These are phyloP conservation scores for Drosophila gunungcola DNA, from an alignment of 1,140 invertebrate species.

Conservation along the genomic window DNA sequence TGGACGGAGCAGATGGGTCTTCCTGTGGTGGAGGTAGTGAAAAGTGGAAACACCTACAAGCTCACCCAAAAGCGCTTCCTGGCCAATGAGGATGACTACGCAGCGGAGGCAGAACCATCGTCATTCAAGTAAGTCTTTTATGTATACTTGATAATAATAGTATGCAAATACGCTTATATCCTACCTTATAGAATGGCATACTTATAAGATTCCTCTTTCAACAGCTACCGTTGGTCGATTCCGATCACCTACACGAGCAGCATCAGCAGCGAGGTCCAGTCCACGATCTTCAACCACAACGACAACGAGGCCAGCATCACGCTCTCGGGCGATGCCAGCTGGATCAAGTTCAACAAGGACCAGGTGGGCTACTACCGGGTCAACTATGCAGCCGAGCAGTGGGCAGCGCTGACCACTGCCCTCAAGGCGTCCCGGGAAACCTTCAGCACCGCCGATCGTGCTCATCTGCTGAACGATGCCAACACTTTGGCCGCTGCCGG, in stretches of 20 bases:
- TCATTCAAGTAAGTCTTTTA: conserved; percentile 86
- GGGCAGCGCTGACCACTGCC: conserved; percentile 88
- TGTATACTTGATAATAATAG: no score
- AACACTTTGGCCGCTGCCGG: conserved; percentile 91
- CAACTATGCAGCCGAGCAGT: conserved; percentile 90
- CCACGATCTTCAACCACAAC: conserved; percentile 81
- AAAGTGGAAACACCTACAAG: conserved; percentile 85
- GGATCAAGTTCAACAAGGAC: conserved; percentile 94
- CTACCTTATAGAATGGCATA: no score
- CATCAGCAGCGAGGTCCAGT: conserved; percentile 55
- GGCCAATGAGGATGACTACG: conserved; percentile 87
- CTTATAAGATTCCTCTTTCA: neutral
- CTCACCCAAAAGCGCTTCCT: conserved; percentile 92
- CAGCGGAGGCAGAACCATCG: conserved; percentile 85
- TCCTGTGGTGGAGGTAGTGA: conserved; percentile 90
- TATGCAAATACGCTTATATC: no score
- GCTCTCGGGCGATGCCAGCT: conserved; percentile 85
- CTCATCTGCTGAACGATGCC: conserved; percentile 93
- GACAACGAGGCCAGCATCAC: conserved; percentile 70
- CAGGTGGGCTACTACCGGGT: conserved; percentile 96
- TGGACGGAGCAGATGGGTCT: conserved; percentile 97
- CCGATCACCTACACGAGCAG: conserved; percentile 91
- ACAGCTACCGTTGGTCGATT: conserved; percentile 92
- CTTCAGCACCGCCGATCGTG: conserved; percentile 91
- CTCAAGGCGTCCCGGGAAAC: conserved; percentile 80